Conservation (phyloP, 2,113 vertebrate species). For the Atrichornis clamosus region DNA sequence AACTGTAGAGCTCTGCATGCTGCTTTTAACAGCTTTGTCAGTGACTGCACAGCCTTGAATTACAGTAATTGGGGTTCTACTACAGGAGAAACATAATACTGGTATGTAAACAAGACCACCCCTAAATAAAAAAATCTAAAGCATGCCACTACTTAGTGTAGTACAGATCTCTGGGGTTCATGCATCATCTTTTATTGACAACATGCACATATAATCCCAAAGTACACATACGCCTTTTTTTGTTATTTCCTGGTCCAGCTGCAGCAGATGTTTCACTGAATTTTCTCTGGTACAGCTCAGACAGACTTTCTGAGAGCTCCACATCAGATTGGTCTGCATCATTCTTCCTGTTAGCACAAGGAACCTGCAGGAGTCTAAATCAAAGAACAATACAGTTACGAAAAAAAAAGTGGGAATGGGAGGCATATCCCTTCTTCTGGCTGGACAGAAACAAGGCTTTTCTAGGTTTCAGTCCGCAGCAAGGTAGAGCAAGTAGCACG, state of each 20-base stretch:
- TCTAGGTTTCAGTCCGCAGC: background rate
- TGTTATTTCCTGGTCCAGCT: slow-evolving; percentile 65
- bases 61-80: background rate
- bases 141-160: background rate
- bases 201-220: fast-evolving
- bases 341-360: slow-evolving; percentile 53
- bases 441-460: background rate
- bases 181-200: background rate
- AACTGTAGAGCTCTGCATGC: background rate
- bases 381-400: background rate
- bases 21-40: background rate
- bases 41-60: background rate
- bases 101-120: background rate
- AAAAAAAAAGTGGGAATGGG: background rate
- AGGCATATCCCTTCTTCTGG: background rate
- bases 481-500: background rate
- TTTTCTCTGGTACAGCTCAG: slow-evolving; percentile 84
- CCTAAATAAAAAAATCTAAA: background rate
- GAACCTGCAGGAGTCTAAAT: slow-evolving; percentile 80
- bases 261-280: slow-evolving; percentile 50
- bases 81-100: background rate
- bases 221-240: slow-evolving; percentile 78
- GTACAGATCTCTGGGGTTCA: background rate
- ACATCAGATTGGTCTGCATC: slow-evolving; percentile 59
- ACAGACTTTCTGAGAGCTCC: slow-evolving; percentile 77